Evolutionary conservation across 2,888 invertebrate genomes (phyloP).

Genomic region (Xestia rhomboidea): DNA sequence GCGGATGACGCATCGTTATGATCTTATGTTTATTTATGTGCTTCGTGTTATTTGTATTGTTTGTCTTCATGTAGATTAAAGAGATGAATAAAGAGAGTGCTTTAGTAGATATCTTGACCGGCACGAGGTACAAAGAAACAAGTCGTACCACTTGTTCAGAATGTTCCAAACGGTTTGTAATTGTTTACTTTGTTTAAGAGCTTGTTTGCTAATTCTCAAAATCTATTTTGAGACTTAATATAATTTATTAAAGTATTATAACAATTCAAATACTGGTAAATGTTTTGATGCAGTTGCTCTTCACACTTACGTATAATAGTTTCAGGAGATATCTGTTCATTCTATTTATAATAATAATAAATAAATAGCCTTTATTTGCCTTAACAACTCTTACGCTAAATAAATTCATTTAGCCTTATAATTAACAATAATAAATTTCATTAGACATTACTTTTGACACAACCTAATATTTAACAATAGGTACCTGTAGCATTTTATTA

Average conservation of each 20-base stretch:
- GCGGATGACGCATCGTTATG: constrained; percentile 65
- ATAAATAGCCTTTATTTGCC: no score
- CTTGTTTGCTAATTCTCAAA: neutral
- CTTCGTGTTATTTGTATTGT: constrained; percentile 52
- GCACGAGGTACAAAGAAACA: neutral
- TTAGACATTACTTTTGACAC: no score
- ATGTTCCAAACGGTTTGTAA: neutral
- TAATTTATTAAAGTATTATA: neutral
- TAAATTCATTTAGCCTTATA: no score
- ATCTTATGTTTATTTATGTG: constrained; percentile 61
- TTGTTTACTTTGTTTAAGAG: neutral
- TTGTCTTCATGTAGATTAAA: constrained; percentile 39
- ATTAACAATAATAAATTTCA: no score
- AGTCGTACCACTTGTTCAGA: neutral
- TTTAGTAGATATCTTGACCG: neutral
- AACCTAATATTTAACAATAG: no score
- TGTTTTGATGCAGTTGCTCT: neutral
- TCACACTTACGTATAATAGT: neutral
- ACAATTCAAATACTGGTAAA: no score
- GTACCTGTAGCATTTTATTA: no score
- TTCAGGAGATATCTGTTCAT: neutral
- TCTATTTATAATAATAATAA: no score
- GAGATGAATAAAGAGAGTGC: constrained; percentile 1
- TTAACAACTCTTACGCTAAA: no score
- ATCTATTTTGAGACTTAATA: neutral